Evolutionary conservation across 2,797 vertebrate species (phyloP).

Genomic region (Enteromius viviparus): DNA sequence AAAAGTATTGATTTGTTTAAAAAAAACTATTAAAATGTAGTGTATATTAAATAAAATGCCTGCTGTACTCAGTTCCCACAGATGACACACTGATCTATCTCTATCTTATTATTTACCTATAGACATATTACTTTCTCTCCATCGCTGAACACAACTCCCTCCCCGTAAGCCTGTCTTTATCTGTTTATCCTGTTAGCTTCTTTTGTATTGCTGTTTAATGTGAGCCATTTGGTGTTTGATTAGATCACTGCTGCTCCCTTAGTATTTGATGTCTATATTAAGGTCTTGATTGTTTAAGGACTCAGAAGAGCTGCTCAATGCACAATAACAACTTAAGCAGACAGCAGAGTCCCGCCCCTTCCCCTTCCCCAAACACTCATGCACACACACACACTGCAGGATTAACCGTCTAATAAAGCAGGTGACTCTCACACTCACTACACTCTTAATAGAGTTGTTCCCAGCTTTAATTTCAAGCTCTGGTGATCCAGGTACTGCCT

Average conservation of each 20-base stretch:
- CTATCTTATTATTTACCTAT: constrained; percentile 12
- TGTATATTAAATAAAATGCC: background rate
- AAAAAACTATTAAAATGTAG: background rate
- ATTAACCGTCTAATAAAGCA: constrained; percentile 65
- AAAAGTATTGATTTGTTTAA: background rate
- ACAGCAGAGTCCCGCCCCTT: background rate
- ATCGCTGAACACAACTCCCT: background rate
- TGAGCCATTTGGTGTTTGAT: constrained; percentile 32
- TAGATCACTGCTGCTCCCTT: constrained; percentile 25
- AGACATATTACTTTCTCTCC: constrained; percentile 5
- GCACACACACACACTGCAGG: constrained; percentile 54
- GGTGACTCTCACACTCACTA: constrained; percentile 56
- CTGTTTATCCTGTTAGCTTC: constrained; percentile 37
- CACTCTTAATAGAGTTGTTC: constrained; percentile 61
- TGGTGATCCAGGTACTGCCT: constrained; percentile 50
- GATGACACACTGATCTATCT: background rate
- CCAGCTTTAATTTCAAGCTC: constrained; percentile 67
- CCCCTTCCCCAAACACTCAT: background rate
- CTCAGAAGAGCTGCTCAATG: background rate
- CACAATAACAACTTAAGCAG: constrained; percentile 22
- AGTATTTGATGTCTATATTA: constrained; percentile 53
- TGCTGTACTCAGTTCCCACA: background rate
- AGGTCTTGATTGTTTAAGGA: constrained; percentile 39
- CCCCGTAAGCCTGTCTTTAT: background rate
- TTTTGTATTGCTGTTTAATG: constrained; percentile 10